These are phyloP conservation scores for Samia ricini DNA, from an alignment of 1,140 invertebrate species.

Conservation along the genomic window DNA sequence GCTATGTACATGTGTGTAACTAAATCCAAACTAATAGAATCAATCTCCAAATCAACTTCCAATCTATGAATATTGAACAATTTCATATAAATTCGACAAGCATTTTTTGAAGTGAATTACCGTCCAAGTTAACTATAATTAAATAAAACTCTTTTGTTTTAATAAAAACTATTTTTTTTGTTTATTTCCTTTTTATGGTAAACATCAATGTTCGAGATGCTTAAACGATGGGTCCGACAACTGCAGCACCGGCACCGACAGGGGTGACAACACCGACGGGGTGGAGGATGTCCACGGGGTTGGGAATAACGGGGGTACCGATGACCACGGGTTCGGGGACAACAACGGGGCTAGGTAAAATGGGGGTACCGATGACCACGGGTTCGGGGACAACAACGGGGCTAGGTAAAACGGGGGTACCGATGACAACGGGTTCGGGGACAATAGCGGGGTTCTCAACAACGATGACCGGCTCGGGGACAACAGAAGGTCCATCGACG, in stretches of 20 bases:
- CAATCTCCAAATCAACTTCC: no score
- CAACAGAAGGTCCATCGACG: conserved; percentile 3
- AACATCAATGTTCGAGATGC: no score
- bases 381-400: conserved; percentile 4
- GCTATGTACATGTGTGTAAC: no score
- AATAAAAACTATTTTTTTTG: neutral
- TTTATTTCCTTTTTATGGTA: neutral
- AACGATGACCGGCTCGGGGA: conserved; percentile 15
- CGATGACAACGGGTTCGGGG: neutral
- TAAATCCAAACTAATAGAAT: no score
- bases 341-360: conserved; percentile 12
- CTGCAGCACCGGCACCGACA: conserved; percentile 6
- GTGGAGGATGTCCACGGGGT: conserved; percentile 33
- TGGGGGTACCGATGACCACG: conserved; percentile 6
- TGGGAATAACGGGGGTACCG: conserved; percentile 32
- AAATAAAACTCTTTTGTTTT: neutral
- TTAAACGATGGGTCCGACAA: conserved; percentile 18
- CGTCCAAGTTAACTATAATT: neutral
- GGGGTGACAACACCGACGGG: conserved; percentile 23
- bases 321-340: conserved; percentile 18
- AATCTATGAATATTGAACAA: no score
- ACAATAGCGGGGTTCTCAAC: neutral
- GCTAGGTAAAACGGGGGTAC: conserved; percentile 6
- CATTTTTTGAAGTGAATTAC: no score
- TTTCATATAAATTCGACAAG: no score